Evolutionary conservation across 1,140 invertebrate genomes (phyloP).

Genomic region (Pinna nobilis): DNA sequence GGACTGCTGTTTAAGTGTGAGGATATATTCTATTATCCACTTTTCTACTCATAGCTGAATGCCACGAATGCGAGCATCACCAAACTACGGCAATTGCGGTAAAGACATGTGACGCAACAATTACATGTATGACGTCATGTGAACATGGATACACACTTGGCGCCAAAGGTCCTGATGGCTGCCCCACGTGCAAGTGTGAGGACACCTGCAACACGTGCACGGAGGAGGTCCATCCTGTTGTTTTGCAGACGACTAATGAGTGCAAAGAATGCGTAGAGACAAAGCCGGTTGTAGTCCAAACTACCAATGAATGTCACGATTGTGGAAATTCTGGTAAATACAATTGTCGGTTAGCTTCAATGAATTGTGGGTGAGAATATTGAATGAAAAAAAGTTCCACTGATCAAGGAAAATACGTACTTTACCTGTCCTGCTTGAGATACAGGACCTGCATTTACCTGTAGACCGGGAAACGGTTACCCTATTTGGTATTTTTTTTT

Average conservation of each 20-base stretch:
- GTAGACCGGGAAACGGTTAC: no score
- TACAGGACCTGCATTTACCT: no score
- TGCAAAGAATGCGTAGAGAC: constrained; percentile 20
- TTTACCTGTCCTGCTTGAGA: no score
- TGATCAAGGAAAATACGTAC: no score
- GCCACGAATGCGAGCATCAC: background rate
- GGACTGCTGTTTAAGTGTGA: no score
- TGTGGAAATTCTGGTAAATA: no score
- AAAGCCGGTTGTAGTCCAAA: background rate
- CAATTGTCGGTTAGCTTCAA: no score
- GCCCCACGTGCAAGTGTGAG: constrained; percentile 27
- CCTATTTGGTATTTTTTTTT: no score
- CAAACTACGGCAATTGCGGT: constrained; percentile 7
- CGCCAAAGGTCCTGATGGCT: constrained; percentile 20
- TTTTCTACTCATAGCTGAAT: constrained; percentile 2
- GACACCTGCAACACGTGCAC: constrained; percentile 21
- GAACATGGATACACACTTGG: constrained; percentile 31
- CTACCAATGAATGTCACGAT: background rate
- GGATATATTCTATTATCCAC: no score
- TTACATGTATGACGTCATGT: constrained; percentile 38
- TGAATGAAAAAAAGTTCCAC: no score
- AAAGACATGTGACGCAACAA: constrained; percentile 33
- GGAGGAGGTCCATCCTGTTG: constrained; percentile 18
- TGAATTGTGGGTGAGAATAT: no score
- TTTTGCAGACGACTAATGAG: constrained; percentile 22